Evolutionary conservation across 2,113 vertebrate species (phyloP).

Genomic region (Engystomops pustulosus): DNA sequence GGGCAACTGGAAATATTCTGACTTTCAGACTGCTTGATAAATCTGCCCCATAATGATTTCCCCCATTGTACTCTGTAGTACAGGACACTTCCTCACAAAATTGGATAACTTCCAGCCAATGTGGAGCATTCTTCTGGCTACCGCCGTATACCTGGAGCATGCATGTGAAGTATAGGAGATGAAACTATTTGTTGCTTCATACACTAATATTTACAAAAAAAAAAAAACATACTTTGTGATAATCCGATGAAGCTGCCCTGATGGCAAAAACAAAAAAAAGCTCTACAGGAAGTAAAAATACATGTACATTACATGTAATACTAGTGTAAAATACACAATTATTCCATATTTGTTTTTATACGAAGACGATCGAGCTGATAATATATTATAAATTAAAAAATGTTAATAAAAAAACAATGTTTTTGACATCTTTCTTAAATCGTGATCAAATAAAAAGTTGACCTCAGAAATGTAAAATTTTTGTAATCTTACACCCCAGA

Average conservation of each 20-base stretch:
- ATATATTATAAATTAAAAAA: neutral
- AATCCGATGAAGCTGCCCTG: neutral
- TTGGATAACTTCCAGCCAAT: no score
- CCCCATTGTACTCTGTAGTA: no score
- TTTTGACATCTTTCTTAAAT: conserved; percentile 11
- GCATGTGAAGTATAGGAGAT: no score
- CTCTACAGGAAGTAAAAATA: neutral
- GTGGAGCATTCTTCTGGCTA: no score
- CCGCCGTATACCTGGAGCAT: no score
- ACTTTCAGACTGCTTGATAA: no score
- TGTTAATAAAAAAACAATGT: neutral
- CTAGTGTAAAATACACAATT: no score
- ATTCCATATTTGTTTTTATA: neutral
- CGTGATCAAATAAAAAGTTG: neutral
- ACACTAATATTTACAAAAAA: neutral
- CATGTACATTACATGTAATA: neutral
- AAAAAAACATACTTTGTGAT: neutral
- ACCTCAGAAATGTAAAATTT: neutral
- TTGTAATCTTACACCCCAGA: neutral
- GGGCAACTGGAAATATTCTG: no score
- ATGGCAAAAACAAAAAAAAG: neutral
- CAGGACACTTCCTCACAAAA: no score
- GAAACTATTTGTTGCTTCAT: no score
- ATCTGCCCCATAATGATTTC: no score
- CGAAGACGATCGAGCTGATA: neutral